These are phyloP conservation scores for Rallus crepitans DNA, from an alignment of 2,797 vertebrate species.

Conservation along the genomic window DNA sequence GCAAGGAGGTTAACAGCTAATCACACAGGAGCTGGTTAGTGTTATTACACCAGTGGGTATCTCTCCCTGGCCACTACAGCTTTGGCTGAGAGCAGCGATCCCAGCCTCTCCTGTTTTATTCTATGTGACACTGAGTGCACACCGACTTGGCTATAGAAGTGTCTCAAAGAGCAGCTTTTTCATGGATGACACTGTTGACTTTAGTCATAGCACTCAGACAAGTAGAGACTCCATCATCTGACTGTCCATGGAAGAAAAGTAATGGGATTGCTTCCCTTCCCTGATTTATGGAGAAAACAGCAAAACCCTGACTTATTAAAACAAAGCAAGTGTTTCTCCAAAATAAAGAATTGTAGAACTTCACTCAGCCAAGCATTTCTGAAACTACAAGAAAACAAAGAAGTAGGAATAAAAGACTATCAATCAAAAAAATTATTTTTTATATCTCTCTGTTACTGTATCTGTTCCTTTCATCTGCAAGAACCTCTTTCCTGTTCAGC, in stretches of 20 bases:
- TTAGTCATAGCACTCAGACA: not conserved
- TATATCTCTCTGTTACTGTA: not conserved
- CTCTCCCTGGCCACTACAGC: not conserved
- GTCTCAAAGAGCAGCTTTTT: not conserved
- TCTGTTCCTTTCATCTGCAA: constrained; percentile 22
- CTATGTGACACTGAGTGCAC: not conserved
- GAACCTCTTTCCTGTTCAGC: not conserved
- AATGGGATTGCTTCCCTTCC: not conserved
- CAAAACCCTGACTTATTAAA: constrained; percentile 22
- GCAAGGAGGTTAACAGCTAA: constrained; percentile 16
- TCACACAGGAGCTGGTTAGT: not conserved
- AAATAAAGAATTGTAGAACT: not conserved
- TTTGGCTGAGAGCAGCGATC: not conserved
- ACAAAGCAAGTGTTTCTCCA: constrained; percentile 3
- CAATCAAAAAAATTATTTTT: constrained; percentile 48
- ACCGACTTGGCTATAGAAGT: not conserved
- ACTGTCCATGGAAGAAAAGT: not conserved
- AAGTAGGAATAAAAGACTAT: constrained; percentile 14
- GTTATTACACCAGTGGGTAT: not conserved
- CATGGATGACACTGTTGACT: not conserved
- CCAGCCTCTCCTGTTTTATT: not conserved
- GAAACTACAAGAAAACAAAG: constrained; percentile 1
- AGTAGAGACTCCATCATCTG: not conserved
- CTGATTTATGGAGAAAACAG: not conserved
- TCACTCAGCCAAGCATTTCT: not conserved